Evolutionary conservation across 2,797 vertebrate species (phyloP), one percentile per base, ranked within the genome.

Genomic region (Siniperca scherzeri): DNA sequence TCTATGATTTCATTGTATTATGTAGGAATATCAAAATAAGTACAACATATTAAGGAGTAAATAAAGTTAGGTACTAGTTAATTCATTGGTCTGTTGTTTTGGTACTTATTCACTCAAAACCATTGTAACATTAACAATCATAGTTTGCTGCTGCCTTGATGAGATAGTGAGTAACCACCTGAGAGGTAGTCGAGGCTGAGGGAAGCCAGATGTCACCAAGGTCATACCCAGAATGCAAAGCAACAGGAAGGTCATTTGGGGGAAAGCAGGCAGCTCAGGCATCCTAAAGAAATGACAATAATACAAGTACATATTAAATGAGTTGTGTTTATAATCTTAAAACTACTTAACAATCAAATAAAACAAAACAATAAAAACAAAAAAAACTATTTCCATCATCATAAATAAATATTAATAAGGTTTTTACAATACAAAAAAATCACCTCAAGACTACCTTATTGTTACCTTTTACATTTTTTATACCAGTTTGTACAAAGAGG

Each of bases 181-280:
- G 66, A 90, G 81, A 80, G 79, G 86, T 9, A 90, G 78, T n/a
- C 62, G 91, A 75, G 91, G 75, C 25, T 91, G 95, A 27, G 95
- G 94, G 74, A 94, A 94, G 67, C 93, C 93, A 33, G 91, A 91
- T 7, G 91, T 91, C 82, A 91, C 48, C 64, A 91, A 13, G 53
- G 85, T 93, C 82, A 93, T 80, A 75, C 83, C 85, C 88, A 96
- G 83, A 73, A 95, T 81, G 72, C 92, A 90, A 56, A 95, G 80
- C 81, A 95, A 62, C 38, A 94, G 72, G 36, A 91, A 64, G 22
- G 87, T 82, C 30, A 76, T 33, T 7, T 88, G 89, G 17, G 83
- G 60, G 27, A 85, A 69, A 59, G 78, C 30, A 10, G 69, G 60
- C 61, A 86, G 64, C 40, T 78, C 68, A 70, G 88, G 75, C 95